A percentile compares a stretch with the other conserved stretches of the same genome.
These are phyloP conservation scores for Acropora yongei DNA, from an alignment of 64 coral and sea anemone species.

Conservation along the genomic window DNA sequence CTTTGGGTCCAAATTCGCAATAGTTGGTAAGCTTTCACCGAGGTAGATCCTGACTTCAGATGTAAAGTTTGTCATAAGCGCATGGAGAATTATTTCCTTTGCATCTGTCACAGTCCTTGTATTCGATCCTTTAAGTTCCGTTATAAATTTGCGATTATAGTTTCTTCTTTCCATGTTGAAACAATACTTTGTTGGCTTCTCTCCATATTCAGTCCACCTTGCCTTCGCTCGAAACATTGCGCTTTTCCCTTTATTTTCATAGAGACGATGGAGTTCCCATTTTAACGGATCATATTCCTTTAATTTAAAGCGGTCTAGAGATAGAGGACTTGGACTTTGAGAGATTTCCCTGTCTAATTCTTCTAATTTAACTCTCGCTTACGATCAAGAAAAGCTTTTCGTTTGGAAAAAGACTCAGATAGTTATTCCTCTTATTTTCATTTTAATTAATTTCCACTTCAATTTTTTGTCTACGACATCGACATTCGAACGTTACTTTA, in stretches of 20 bases:
- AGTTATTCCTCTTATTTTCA: not conserved
- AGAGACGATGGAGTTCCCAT: not conserved
- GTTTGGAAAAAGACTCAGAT: not conserved
- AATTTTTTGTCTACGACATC: not conserved
- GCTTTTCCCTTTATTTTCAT: not conserved
- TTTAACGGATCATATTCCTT: not conserved
- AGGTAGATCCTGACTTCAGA: too few relatives aligned
- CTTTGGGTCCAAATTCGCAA: not conserved
- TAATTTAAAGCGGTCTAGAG: not conserved
- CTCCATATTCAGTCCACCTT: not conserved
- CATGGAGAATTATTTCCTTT: not conserved
- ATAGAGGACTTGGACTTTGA: too few relatives aligned
- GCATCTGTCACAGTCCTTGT: not conserved
- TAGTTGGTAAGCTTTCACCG: slow-evolving; percentile 33
- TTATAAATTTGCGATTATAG: not conserved
- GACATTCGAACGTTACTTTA: too few relatives aligned
- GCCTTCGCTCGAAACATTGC: not conserved
- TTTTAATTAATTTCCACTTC: slow-evolving; percentile 4
- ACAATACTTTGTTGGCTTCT: not conserved
- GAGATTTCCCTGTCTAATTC: not conserved
- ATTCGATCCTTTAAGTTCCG: not conserved
- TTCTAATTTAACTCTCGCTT: not conserved
- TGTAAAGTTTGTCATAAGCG: too few relatives aligned
- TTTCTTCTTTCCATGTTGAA: slow-evolving; percentile 6
- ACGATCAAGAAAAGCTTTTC: not conserved